phyloP scores from a whole-genome alignment of 2,113 vertebrate species.

The Protomyctophum bolini region DNA sequence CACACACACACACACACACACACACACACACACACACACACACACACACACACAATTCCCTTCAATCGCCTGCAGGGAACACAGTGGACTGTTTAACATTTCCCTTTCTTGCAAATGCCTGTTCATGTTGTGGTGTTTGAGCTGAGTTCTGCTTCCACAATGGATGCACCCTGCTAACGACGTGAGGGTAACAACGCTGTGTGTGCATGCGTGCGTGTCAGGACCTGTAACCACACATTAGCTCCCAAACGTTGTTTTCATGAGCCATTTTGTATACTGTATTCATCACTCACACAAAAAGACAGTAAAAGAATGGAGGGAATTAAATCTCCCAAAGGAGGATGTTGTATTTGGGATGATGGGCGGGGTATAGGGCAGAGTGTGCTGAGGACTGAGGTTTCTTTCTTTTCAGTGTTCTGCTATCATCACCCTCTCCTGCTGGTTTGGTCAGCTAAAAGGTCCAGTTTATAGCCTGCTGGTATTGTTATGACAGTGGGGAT shows the following conservation, averaged over 20 bases:
- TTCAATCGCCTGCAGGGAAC: conserved; percentile 32
- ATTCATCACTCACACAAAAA: neutral
- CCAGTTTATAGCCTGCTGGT: conserved; percentile 37
- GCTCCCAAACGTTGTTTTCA: neutral
- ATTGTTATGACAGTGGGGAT: conserved; percentile 54
- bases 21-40: neutral
- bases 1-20: too few relatives aligned
- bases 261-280: conserved; percentile 9
- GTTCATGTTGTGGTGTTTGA: conserved; percentile 23
- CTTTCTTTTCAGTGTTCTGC: neutral
- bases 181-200: neutral
- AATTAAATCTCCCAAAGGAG: too few relatives aligned
- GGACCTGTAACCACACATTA: neutral
- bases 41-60: conserved; percentile 23
- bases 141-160: conserved; percentile 15
- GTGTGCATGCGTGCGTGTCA: neutral
- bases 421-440: conserved; percentile 11
- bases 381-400: too few relatives aligned
- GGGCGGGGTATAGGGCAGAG: too few relatives aligned
- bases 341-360: too few relatives aligned
- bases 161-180: neutral
- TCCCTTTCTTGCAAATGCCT: conserved; percentile 25
- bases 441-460: conserved; percentile 39
- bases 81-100: conserved; percentile 14
- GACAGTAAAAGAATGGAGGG: neutral